These are phyloP conservation scores for Phocides pigmalion DNA, from an alignment of 1,140 invertebrate genomes.

Conservation along the genomic window DNA sequence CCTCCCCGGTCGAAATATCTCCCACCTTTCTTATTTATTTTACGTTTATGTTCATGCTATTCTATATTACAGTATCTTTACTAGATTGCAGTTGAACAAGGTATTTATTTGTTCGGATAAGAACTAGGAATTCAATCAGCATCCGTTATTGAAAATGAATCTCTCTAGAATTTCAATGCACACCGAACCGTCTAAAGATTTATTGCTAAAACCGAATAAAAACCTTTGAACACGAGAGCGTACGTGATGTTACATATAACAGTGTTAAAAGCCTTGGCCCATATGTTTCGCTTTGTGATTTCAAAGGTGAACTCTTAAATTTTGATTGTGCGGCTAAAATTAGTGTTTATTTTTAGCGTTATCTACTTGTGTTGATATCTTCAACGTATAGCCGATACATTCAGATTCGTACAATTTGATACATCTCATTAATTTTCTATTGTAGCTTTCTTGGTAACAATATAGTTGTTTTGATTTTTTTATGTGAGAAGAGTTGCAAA, in stretches of 20 bases:
- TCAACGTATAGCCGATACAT: no score
- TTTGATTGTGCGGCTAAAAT: conserved; percentile 42
- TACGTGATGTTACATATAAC: conserved; percentile 58
- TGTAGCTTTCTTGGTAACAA: no score
- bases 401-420: no score
- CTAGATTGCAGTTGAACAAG: background rate
- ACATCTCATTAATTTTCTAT: no score
- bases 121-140: conserved; percentile 50
- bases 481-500: no score
- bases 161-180: conserved; percentile 51
- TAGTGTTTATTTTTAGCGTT: conserved; percentile 18
- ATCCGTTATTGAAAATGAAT: conserved; percentile 56
- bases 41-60: no score
- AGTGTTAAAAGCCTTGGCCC: conserved; percentile 53
- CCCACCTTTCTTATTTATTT: no score
- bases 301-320: conserved; percentile 52
- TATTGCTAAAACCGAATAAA: conserved; percentile 51
- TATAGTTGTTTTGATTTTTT: no score
- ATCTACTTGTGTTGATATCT: background rate
- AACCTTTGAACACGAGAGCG: conserved; percentile 44
- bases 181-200: conserved; percentile 45
- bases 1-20: no score
- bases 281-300: conserved; percentile 55
- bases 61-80: background rate
- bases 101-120: conserved; percentile 32